These are phyloP conservation scores for Tenthredo livida DNA, from an alignment of 2,888 invertebrate genomes.

Conservation along the genomic window DNA sequence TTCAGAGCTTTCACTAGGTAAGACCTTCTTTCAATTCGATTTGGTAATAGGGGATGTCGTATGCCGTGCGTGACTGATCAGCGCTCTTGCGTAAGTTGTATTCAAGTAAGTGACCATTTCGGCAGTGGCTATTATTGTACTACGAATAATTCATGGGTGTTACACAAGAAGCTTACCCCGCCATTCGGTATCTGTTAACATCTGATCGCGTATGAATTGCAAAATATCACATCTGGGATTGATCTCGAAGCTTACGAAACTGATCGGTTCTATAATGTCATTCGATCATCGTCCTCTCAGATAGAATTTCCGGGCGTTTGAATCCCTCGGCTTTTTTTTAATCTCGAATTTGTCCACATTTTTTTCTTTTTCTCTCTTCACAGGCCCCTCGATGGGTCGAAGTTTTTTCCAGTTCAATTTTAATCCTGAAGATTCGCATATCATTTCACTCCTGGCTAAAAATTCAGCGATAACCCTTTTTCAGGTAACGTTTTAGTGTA, in stretches of 20 bases:
- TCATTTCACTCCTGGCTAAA: not conserved
- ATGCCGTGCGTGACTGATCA: constrained; percentile 32
- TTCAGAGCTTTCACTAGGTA: not conserved
- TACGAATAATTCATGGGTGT: not conserved
- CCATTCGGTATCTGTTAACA: not conserved
- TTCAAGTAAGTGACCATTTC: constrained; percentile 16
- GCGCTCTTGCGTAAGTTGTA: constrained; percentile 24
- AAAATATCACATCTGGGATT: not conserved
- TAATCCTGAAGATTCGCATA: not conserved
- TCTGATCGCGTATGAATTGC: not conserved
- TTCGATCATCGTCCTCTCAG: not conserved
- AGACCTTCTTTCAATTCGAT: constrained; percentile 3
- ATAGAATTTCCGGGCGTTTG: not conserved
- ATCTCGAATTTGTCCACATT: not conserved
- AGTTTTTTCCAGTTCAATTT: not conserved
- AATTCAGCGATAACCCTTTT: not conserved
- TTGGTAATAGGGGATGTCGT: constrained; percentile 10
- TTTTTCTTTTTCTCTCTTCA: not conserved
- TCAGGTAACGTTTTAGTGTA: not conserved
- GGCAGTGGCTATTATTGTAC: not conserved
- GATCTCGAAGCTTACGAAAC: not conserved
- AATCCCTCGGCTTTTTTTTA: not conserved
- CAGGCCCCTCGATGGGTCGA: not conserved
- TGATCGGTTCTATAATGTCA: not conserved
- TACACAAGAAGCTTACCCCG: not conserved